phyloP scores from a whole-genome alignment of 1,140 invertebrate species.

The Drosophila funebris region DNA sequence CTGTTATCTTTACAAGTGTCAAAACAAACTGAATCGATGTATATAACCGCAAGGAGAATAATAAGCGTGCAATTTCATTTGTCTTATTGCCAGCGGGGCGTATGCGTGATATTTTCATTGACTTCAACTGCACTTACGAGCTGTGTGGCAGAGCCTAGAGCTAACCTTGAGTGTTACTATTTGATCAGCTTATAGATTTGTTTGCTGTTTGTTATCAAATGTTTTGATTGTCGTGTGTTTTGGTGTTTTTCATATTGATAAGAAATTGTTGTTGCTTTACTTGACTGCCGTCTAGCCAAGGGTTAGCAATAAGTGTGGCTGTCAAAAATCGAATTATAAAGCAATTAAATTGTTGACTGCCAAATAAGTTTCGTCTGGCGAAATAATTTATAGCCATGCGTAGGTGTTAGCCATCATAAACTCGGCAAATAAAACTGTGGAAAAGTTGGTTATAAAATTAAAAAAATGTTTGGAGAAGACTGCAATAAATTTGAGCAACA shows the following conservation, averaged over 20 bases:
- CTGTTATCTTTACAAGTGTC: slow-evolving; percentile 19
- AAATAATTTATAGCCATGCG: slow-evolving; percentile 32
- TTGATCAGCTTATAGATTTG: slow-evolving; percentile 11
- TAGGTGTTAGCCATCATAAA: slow-evolving; percentile 31
- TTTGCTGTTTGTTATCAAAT: slow-evolving; percentile 37
- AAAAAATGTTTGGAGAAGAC: slow-evolving; percentile 1
- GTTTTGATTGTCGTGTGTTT: slow-evolving; percentile 13
- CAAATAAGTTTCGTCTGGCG: slow-evolving; percentile 18
- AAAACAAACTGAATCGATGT: slow-evolving; percentile 7
- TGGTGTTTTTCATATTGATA: slow-evolving; percentile 22
- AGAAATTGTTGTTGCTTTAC: slow-evolving; percentile 5
- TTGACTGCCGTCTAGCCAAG: not conserved
- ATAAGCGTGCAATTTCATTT: slow-evolving; percentile 16
- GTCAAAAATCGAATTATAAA: slow-evolving; percentile 42
- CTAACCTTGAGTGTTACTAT: slow-evolving; percentile 26
- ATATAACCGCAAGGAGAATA: slow-evolving; percentile 5
- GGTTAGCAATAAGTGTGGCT: not conserved
- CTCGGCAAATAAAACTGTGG: slow-evolving; percentile 17
- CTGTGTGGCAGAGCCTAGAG: not conserved
- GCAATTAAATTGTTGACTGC: slow-evolving; percentile 47
- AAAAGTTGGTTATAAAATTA: slow-evolving; percentile 12
- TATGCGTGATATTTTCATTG: slow-evolving; percentile 37
- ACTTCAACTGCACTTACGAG: slow-evolving; percentile 12
- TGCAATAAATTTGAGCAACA: not conserved
- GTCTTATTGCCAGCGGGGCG: slow-evolving; percentile 16